Conservation (phyloP, 1,140 invertebrate genomes). For the Psilanteris sp. region DNA sequence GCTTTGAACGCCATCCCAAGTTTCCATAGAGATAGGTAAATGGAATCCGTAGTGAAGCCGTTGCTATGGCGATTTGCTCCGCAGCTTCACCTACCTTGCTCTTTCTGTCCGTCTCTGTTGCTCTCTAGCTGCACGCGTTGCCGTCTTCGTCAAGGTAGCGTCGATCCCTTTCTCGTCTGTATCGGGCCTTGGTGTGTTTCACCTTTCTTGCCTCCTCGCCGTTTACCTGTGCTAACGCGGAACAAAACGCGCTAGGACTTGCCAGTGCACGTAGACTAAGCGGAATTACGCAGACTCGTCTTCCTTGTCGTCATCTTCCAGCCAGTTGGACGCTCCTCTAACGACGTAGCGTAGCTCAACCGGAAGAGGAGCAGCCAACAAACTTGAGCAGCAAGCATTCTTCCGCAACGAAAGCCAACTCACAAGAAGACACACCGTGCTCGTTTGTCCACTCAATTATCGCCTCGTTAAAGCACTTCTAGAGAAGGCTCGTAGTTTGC, state of each 20-base stretch:
- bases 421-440: conserved; percentile 19
- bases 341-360: conserved; percentile 68
- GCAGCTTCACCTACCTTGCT: conserved; percentile 72
- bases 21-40: conserved; percentile 80
- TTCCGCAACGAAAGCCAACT: conserved; percentile 48
- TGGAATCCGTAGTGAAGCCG: conserved; percentile 79
- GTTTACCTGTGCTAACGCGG: conserved; percentile 43
- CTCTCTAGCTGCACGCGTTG: conserved; percentile 13
- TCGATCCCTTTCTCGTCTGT: conserved; percentile 47
- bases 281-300: conserved; percentile 40
- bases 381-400: conserved; percentile 55
- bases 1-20: conserved; percentile 77
- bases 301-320: conserved; percentile 62
- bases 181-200: conserved; percentile 19
- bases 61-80: conserved; percentile 78
- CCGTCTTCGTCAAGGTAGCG: conserved; percentile 38
- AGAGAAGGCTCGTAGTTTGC: conserved; percentile 15
- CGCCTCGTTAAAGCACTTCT: conserved; percentile 31
- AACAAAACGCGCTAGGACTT: conserved; percentile 48
- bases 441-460: conserved; percentile 53
- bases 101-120: conserved; percentile 54
- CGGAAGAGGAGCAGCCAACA: conserved; percentile 68
- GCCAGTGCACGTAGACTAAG: conserved; percentile 33
- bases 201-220: conserved; percentile 22
- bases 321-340: conserved; percentile 70